A percentile compares a stretch with the other conserved stretches of the same genome.
These are phyloP conservation scores for Phenganax subtilis DNA, from an alignment of 92 coral and sea anemone genomes.

Conservation along the genomic window DNA sequence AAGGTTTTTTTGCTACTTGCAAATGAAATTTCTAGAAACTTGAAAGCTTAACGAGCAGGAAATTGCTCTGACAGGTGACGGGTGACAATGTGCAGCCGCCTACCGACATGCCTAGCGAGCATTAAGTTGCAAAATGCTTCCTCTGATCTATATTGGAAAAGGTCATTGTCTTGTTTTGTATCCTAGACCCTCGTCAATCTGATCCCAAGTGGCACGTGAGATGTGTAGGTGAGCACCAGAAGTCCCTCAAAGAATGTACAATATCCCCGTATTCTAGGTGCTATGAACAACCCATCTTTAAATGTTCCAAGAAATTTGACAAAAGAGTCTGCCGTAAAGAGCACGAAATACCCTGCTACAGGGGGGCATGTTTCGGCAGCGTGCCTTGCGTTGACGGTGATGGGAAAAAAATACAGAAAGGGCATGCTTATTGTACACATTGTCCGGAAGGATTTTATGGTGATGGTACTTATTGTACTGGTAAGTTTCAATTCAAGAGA, in stretches of 20 bases:
- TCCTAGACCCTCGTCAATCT: not conserved
- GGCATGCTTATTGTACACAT: slow-evolving; percentile 59
- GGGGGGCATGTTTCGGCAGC: not conserved
- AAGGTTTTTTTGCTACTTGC: no score
- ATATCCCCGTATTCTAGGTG: not conserved
- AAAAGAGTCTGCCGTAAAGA: slow-evolving; percentile 16
- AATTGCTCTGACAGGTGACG: no score
- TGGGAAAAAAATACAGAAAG: slow-evolving; percentile 3
- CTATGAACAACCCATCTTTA: not conserved
- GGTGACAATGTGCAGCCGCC: no score
- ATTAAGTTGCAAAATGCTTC: no score
- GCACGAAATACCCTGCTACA: not conserved
- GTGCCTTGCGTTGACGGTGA: slow-evolving; percentile 22
- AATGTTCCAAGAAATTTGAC: slow-evolving; percentile 25
- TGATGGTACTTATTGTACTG: slow-evolving; percentile 71
- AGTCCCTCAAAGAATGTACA: not conserved
- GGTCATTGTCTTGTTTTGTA: no score
- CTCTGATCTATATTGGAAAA: no score
- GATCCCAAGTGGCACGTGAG: not conserved
- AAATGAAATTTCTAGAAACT: no score
- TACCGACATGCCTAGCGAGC: no score
- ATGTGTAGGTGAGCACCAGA: slow-evolving; percentile 5
- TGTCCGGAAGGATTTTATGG: slow-evolving; percentile 70
- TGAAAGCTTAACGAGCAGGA: no score
- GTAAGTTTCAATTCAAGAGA: slow-evolving; percentile 33